Percentiles rank a stretch among this genome's conserved stretches.
Conservation (phyloP, 2,888 invertebrate genomes). For the Ischnura elegans region DNA sequence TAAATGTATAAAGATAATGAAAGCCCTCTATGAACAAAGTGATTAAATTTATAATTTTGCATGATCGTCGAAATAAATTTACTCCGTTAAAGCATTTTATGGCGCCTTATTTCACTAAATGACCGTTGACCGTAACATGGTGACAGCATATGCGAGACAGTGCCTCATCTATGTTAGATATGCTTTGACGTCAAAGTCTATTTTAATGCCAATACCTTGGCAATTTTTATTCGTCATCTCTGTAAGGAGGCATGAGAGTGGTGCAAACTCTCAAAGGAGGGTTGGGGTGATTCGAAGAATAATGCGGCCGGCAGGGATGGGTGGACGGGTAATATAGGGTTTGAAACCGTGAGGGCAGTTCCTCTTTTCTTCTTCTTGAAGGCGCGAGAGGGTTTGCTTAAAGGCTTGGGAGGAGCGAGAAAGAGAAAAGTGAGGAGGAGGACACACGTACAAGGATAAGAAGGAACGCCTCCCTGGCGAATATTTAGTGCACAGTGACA, state of each 20-base stretch:
- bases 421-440: constrained; percentile 4
- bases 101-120: neutral
- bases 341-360: neutral
- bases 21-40: too few relatives aligned
- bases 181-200: neutral
- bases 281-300: neutral
- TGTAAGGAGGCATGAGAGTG: neutral
- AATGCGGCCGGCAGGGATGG: constrained; percentile 6
- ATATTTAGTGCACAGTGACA: constrained; percentile 63
- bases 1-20: too few relatives aligned
- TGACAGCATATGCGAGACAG: neutral
- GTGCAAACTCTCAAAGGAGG: neutral
- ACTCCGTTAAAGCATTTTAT: too few relatives aligned
- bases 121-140: neutral
- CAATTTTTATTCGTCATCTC: neutral
- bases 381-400: neutral
- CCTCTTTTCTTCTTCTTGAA: neutral
- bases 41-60: too few relatives aligned
- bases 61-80: too few relatives aligned
- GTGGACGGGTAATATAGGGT: constrained; percentile 26
- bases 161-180: neutral
- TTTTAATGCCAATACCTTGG: neutral
- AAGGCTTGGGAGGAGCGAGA: too few relatives aligned
- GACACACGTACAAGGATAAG: constrained; percentile 7
- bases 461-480: constrained; percentile 52